Evolutionary conservation across 2,888 invertebrate genomes (phyloP).

Genomic region (Acrobasis repandana): DNA sequence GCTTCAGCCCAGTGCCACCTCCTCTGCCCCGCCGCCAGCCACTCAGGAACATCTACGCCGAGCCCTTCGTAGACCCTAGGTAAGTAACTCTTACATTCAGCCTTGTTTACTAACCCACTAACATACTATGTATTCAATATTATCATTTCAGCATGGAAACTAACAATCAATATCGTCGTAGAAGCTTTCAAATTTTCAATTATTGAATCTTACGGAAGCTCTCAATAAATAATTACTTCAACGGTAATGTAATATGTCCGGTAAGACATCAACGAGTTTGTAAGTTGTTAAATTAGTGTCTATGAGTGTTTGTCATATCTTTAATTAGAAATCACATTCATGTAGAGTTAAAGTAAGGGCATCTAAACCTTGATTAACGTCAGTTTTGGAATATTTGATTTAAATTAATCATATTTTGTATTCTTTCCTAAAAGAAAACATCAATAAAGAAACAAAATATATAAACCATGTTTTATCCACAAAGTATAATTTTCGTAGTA

Average conservation of each 20-base stretch:
- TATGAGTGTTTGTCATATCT: no score
- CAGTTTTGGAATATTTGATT: no score
- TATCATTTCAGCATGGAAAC: constrained; percentile 3
- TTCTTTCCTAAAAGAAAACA: no score
- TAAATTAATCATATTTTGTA: no score
- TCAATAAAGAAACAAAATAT: no score
- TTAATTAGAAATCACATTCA: no score
- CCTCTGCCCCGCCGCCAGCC: constrained; percentile 85
- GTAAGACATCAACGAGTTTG: background rate
- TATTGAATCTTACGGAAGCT: background rate
- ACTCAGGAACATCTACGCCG: constrained; percentile 86
- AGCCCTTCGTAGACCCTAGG: constrained; percentile 85
- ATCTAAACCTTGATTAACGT: no score
- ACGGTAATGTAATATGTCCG: background rate
- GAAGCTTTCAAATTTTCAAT: background rate
- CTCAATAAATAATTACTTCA: background rate
- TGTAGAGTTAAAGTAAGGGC: no score
- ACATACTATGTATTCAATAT: constrained; percentile 23
- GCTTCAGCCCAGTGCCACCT: constrained; percentile 83
- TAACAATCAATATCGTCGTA: background rate
- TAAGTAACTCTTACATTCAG: constrained; percentile 48
- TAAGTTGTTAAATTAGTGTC: background rate
- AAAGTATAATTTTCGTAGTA: no score
- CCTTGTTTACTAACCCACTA: constrained; percentile 28
- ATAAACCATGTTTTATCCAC: no score